A percentile compares a stretch with the other conserved stretches of the same genome.
phyloP scores from a whole-genome alignment of 2,888 invertebrate species.

The Aquatica leii region DNA sequence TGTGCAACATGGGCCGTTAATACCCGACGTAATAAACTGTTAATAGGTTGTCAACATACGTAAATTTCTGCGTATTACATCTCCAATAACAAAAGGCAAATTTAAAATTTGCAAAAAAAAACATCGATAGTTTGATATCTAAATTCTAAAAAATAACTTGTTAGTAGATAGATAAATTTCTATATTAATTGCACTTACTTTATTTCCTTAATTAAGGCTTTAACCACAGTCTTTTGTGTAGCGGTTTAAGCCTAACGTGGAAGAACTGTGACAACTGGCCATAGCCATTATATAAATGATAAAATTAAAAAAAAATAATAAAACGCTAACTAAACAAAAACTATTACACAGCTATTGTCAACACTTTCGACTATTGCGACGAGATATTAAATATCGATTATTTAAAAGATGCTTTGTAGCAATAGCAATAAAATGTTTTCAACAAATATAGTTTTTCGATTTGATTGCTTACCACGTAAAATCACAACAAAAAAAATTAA shows the following conservation, averaged over 20 bases:
- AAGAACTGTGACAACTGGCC: constrained; percentile 61
- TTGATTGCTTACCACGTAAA: constrained; percentile 26
- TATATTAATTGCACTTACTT: constrained; percentile 61
- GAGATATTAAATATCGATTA: constrained; percentile 42
- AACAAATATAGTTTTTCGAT: constrained; percentile 18
- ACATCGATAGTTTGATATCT: constrained; percentile 36
- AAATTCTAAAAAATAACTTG: constrained; percentile 49
- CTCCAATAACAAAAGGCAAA: constrained; percentile 45
- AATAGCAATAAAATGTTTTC: constrained; percentile 17
- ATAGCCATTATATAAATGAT: constrained; percentile 56
- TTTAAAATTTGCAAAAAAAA: constrained; percentile 50
- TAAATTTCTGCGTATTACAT: constrained; percentile 9
- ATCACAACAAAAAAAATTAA: constrained; percentile 30
- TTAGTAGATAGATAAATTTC: constrained; percentile 56
- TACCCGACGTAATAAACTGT: constrained; percentile 25
- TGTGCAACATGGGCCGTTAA: constrained; percentile 6
- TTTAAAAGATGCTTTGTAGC: constrained; percentile 24
- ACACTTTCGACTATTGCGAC: constrained; percentile 34
- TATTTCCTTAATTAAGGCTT: constrained; percentile 48
- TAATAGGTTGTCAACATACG: constrained; percentile 29
- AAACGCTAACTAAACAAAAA: constrained; percentile 44
- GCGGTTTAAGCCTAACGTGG: constrained; percentile 49
- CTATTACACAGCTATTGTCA: constrained; percentile 36
- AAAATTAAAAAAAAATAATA: constrained; percentile 50
- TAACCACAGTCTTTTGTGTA: constrained; percentile 25